phyloP scores from a whole-genome alignment of 1,140 invertebrate genomes.

The Lethrus apterus region DNA sequence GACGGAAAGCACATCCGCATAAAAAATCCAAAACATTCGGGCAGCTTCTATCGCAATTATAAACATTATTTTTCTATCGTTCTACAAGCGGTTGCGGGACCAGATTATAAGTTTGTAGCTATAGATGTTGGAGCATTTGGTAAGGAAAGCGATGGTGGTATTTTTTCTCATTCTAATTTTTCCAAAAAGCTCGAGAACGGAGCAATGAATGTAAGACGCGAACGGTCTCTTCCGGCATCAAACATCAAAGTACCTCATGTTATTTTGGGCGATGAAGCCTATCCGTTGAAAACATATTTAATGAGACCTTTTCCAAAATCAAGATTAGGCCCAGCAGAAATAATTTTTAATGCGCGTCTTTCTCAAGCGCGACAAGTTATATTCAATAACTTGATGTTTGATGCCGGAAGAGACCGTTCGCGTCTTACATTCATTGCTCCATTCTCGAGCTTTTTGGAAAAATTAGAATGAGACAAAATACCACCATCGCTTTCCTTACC shows the following conservation, averaged over 20 bases:
- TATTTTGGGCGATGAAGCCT: slow-evolving; percentile 25
- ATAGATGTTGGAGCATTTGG: slow-evolving; percentile 41
- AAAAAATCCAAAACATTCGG: slow-evolving; percentile 1
- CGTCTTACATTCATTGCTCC: too few relatives aligned
- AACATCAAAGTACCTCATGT: slow-evolving; percentile 5
- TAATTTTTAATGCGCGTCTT: slow-evolving; percentile 15
- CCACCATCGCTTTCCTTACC: slow-evolving; percentile 32
- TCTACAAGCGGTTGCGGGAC: slow-evolving; percentile 38
- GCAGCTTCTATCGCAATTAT: slow-evolving; percentile 5
- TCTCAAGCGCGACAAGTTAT: slow-evolving; percentile 10
- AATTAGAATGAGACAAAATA: slow-evolving; percentile 15
- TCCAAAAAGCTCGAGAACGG: slow-evolving; percentile 2
- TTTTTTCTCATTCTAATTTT: slow-evolving; percentile 20
- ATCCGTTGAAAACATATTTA: slow-evolving; percentile 29
- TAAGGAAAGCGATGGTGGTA: slow-evolving; percentile 37
- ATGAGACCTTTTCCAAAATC: slow-evolving; percentile 32
- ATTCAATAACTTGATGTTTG: too few relatives aligned
- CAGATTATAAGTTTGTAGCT: slow-evolving; percentile 36
- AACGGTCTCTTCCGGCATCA: neutral
- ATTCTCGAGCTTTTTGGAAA: too few relatives aligned
- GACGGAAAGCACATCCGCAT: slow-evolving; percentile 13
- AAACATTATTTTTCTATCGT: slow-evolving; percentile 35
- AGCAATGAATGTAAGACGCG: neutral
- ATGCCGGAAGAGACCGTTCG: too few relatives aligned
- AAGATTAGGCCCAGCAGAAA: slow-evolving; percentile 11